Conservation (phyloP, 2,113 vertebrate genomes). For the Entelurus aequoreus region DNA sequence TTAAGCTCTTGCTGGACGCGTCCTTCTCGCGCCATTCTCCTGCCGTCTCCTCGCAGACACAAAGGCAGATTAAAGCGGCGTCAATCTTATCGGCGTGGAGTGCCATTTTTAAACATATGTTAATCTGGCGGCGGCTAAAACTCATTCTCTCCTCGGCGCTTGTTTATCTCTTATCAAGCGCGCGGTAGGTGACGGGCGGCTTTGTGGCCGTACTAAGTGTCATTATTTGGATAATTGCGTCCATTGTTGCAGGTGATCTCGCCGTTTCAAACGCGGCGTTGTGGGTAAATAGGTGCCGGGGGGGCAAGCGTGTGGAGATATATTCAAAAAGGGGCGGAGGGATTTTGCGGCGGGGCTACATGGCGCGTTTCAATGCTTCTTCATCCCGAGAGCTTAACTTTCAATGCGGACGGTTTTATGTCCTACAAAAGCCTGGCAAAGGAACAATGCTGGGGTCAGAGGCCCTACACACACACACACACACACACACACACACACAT, state of each 20-base stretch:
- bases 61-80: conserved; percentile 63
- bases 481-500: neutral
- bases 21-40: conserved; percentile 68
- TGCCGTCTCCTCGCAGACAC: conserved; percentile 55
- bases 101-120: conserved; percentile 78
- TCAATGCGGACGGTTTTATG: conserved; percentile 49
- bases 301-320: conserved; percentile 49
- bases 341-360: conserved; percentile 50
- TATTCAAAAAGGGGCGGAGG: conserved; percentile 43
- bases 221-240: conserved; percentile 77
- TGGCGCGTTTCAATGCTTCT: conserved; percentile 51
- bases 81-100: conserved; percentile 74
- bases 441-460: conserved; percentile 42
- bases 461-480: neutral
- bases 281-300: conserved; percentile 64
- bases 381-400: conserved; percentile 40
- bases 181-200: conserved; percentile 67
- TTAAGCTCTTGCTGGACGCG: conserved; percentile 61
- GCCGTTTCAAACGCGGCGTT: conserved; percentile 68
- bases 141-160: conserved; percentile 59
- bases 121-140: conserved; percentile 69
- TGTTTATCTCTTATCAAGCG: conserved; percentile 71
- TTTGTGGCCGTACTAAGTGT: conserved; percentile 60
- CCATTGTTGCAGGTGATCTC: conserved; percentile 70
- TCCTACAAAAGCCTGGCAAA: conserved; percentile 38